Conservation (phyloP, 2,113 vertebrate species). For the Lipophrys pholis region DNA sequence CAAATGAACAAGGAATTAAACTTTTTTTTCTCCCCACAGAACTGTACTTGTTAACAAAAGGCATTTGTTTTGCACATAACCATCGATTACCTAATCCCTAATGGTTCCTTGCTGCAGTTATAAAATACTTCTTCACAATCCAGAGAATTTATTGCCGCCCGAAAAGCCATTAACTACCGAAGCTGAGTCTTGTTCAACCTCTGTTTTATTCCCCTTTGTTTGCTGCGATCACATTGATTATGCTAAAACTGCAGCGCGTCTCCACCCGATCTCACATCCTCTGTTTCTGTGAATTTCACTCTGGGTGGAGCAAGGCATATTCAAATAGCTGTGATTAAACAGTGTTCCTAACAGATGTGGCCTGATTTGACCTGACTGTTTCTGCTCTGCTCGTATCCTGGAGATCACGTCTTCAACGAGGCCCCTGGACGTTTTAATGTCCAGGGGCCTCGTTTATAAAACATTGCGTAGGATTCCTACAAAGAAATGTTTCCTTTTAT, state of each 20-base stretch:
- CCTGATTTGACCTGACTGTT: conserved; percentile 2
- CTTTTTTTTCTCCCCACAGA: background rate
- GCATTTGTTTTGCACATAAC: background rate
- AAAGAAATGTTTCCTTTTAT: too few relatives aligned
- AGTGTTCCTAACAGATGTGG: background rate
- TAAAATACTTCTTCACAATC: background rate
- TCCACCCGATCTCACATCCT: too few relatives aligned
- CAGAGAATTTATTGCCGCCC: too few relatives aligned
- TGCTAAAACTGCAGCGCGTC: too few relatives aligned
- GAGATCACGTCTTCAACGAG: too few relatives aligned
- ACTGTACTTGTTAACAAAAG: background rate
- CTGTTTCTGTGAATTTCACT: background rate
- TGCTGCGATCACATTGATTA: background rate
- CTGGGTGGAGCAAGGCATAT: conserved; percentile 9
- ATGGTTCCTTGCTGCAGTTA: background rate
- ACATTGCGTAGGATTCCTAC: too few relatives aligned
- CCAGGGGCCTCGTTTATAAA: too few relatives aligned
- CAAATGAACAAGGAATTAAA: background rate
- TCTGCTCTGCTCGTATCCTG: background rate
- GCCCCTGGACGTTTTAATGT: too few relatives aligned
- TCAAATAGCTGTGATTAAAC: background rate
- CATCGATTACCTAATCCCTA: background rate
- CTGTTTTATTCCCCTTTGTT: background rate
- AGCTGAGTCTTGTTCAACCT: background rate
- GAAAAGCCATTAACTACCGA: background rate